phyloP scores from a whole-genome alignment of 2,888 invertebrate genomes.

The Scaptomyza flava region DNA sequence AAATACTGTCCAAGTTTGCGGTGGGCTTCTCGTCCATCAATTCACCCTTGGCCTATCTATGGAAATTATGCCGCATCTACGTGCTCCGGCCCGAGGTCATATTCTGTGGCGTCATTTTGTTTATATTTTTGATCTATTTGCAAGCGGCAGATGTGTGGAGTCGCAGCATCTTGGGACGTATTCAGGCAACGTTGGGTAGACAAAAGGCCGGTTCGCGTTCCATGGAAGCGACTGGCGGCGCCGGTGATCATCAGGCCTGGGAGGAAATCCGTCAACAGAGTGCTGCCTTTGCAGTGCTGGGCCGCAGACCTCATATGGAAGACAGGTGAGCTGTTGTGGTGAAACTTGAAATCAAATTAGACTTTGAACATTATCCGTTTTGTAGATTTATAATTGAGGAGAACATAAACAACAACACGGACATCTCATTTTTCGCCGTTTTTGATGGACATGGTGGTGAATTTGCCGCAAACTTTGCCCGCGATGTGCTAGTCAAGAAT shows the following conservation, averaged over 20 bases:
- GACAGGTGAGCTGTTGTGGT: slow-evolving; percentile 87
- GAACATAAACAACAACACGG: slow-evolving; percentile 91
- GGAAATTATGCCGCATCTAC: slow-evolving; percentile 91
- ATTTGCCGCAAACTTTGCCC: slow-evolving; percentile 96
- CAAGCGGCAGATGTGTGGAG: slow-evolving; percentile 94
- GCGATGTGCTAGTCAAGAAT: slow-evolving; percentile 93
- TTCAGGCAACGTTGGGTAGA: slow-evolving; percentile 82
- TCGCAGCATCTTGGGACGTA: slow-evolving; percentile 87
- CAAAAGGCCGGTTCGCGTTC: slow-evolving; percentile 73
- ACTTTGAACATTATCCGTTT: neutral
- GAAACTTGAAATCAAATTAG: neutral
- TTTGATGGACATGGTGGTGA: slow-evolving; percentile 98
- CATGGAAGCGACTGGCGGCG: slow-evolving; percentile 66
- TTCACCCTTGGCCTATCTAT: slow-evolving; percentile 90
- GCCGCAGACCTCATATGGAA: slow-evolving; percentile 96
- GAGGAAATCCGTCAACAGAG: slow-evolving; percentile 90
- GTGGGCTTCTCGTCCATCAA: slow-evolving; percentile 91
- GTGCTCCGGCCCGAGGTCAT: slow-evolving; percentile 92
- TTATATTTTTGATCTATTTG: slow-evolving; percentile 91
- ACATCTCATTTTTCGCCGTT: slow-evolving; percentile 94
- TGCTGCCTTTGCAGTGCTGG: slow-evolving; percentile 95
- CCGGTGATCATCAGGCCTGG: slow-evolving; percentile 88
- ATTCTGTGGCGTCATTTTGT: slow-evolving; percentile 89
- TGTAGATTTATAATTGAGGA: slow-evolving; percentile 91
- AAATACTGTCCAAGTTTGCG: slow-evolving; percentile 92